phyloP scores from a whole-genome alignment of 2,888 invertebrate genomes.

The Thymelicus sylvestris region DNA sequence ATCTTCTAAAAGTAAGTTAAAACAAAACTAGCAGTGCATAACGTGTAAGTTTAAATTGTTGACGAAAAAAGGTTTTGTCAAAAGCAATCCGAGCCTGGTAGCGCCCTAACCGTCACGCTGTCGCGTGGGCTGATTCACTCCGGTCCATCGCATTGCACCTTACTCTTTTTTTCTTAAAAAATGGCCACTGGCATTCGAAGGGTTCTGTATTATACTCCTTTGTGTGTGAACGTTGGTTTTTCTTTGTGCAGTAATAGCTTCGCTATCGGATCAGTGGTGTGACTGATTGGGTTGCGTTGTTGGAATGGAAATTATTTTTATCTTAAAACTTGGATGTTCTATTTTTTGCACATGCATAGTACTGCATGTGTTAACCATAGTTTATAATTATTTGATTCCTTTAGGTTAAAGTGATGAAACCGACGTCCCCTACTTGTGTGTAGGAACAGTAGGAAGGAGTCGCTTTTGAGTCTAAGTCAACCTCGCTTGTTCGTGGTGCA shows the following conservation, averaged over 20 bases:
- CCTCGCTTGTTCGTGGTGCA: too few species aligned
- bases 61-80: slow-evolving; percentile 42
- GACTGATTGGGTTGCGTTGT: slow-evolving; percentile 20
- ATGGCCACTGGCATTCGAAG: slow-evolving; percentile 40
- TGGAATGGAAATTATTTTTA: slow-evolving; percentile 27
- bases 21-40: slow-evolving; percentile 39
- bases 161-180: slow-evolving; percentile 61
- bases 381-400: too few species aligned
- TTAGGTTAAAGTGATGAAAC: too few species aligned
- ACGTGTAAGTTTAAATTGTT: not conserved
- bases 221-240: slow-evolving; percentile 14
- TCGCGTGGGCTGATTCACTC: slow-evolving; percentile 76
- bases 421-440: too few species aligned
- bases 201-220: slow-evolving; percentile 51
- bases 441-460: too few species aligned
- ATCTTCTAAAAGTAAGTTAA: not conserved
- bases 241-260: slow-evolving; percentile 24
- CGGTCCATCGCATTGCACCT: slow-evolving; percentile 76
- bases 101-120: slow-evolving; percentile 74
- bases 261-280: slow-evolving; percentile 31
- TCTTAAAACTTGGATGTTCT: not conserved
- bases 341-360: not conserved
- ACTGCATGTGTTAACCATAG: too few species aligned
- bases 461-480: too few species aligned
- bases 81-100: slow-evolving; percentile 56